phyloP scores from a whole-genome alignment of 1,140 invertebrate genomes.

The Meteorus sp. region DNA sequence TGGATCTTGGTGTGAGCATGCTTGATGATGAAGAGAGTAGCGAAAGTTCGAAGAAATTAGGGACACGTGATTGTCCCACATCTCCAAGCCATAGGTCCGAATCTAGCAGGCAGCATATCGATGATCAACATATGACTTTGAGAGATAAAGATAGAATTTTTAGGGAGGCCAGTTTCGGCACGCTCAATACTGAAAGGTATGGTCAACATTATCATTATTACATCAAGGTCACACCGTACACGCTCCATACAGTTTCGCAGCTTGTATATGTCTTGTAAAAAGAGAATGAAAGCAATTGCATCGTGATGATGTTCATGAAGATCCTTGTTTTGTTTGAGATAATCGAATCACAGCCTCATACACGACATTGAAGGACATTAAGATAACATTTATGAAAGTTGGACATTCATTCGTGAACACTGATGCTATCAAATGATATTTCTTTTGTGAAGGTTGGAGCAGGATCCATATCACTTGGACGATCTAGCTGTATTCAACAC shows the following conservation, averaged over 20 bases:
- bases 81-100: conserved; percentile 35
- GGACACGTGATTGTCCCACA: conserved; percentile 38
- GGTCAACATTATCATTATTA: background rate
- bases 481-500: conserved; percentile 31
- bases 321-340: too few relatives aligned
- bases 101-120: conserved; percentile 29
- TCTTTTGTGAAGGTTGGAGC: conserved; percentile 33
- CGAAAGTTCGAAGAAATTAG: conserved; percentile 42
- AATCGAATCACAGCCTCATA: too few relatives aligned
- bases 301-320: too few relatives aligned
- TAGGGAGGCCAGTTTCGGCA: conserved; percentile 40
- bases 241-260: too few relatives aligned
- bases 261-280: too few relatives aligned
- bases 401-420: background rate
- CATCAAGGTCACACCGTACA: too few relatives aligned
- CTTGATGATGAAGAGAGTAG: conserved; percentile 49
- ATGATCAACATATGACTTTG: conserved; percentile 28
- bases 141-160: conserved; percentile 36
- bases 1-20: conserved; percentile 58
- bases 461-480: conserved; percentile 35
- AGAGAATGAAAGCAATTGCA: too few relatives aligned
- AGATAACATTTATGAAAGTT: too few relatives aligned
- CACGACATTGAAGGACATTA: too few relatives aligned
- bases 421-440: background rate
- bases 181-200: conserved; percentile 42